These are phyloP conservation scores for Psilopsiagon aurifrons DNA, from an alignment of 2,113 vertebrate species.

Conservation along the genomic window DNA sequence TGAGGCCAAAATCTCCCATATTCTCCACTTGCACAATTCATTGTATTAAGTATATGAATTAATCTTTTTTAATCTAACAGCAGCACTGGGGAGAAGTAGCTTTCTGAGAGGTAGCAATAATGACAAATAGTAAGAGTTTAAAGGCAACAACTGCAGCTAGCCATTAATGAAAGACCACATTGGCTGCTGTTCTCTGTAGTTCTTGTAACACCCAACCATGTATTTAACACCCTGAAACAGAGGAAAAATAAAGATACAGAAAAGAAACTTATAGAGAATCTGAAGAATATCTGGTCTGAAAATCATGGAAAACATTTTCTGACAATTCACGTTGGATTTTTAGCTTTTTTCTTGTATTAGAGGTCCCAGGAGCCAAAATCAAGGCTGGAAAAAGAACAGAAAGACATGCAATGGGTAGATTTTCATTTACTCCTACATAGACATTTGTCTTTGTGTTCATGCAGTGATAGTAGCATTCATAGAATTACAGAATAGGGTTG, in stretches of 20 bases:
- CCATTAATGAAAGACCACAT: background rate
- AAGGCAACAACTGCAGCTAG: background rate
- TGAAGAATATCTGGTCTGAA: background rate
- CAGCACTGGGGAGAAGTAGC: background rate
- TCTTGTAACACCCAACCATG: background rate
- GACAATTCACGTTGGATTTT: background rate
- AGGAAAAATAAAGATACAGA: background rate
- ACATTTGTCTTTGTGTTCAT: background rate
- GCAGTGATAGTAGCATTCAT: background rate
- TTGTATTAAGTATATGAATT: background rate
- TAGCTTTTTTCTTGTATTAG: background rate
- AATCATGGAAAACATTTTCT: background rate
- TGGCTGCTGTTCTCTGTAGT: background rate
- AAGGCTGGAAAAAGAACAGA: background rate
- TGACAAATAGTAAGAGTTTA: background rate
- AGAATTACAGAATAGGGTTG: too few relatives aligned
- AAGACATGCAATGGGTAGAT: background rate
- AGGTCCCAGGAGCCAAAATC: background rate
- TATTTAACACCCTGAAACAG: background rate
- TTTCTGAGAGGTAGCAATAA: background rate
- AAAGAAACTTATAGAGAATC: background rate
- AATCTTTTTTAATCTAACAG: background rate
- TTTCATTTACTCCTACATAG: background rate
- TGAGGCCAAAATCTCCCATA: background rate
- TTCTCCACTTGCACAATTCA: background rate